phyloP scores from a whole-genome alignment of 2,113 vertebrate genomes.

The Monopterus albus region DNA sequence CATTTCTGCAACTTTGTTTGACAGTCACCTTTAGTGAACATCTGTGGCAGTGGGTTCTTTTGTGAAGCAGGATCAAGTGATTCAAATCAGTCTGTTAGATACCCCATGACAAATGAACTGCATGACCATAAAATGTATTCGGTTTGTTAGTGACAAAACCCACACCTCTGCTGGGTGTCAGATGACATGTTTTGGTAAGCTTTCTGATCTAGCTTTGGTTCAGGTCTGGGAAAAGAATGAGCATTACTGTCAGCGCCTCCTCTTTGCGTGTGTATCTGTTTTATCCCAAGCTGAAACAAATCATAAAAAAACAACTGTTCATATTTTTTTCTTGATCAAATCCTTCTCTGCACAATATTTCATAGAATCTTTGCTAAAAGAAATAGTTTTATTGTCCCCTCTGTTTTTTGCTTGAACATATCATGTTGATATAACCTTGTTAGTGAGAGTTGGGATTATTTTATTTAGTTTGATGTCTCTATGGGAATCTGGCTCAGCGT shows the following conservation, averaged over 20 bases:
- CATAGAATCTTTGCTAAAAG: slow-evolving; percentile 2
- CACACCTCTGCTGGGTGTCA: not conserved
- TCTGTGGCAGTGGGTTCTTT: not conserved
- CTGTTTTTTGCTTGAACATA: slow-evolving; percentile 43
- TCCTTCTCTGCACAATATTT: too few relatives aligned
- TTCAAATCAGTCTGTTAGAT: not conserved
- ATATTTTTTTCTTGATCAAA: too few relatives aligned
- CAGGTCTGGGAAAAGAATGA: not conserved
- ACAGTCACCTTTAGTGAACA: not conserved
- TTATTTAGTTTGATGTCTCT: slow-evolving; percentile 68
- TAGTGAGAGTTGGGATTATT: slow-evolving; percentile 57
- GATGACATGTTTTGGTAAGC: not conserved
- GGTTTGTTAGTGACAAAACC: not conserved
- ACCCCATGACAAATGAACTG: not conserved
- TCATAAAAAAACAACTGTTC: too few relatives aligned
- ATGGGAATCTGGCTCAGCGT: slow-evolving; percentile 49
- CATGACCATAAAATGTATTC: not conserved
- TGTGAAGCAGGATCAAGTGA: not conserved
- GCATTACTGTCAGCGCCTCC: not conserved
- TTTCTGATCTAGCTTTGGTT: not conserved
- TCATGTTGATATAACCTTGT: slow-evolving; percentile 60
- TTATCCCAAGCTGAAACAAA: slow-evolving; percentile 4
- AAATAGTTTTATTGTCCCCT: slow-evolving; percentile 34
- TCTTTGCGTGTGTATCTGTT: slow-evolving; percentile 1
- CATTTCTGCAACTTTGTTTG: not conserved